Conservation (phyloP, 1,140 invertebrate species). For the Euura lappo region DNA sequence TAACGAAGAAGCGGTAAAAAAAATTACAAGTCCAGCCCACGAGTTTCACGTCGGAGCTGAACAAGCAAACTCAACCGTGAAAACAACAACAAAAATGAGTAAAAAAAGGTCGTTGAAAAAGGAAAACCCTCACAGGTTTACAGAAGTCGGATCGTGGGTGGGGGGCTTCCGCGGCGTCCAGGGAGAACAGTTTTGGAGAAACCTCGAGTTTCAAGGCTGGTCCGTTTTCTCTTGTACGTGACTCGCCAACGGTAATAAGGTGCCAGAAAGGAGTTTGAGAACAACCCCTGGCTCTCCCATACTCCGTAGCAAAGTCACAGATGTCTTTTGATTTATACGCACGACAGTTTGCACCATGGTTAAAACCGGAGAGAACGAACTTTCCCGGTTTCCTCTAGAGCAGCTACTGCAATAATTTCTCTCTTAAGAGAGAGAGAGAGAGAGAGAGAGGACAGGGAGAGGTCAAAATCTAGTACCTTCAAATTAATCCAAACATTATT, state of each 20-base stretch:
- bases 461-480: too few relatives aligned
- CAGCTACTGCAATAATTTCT: background rate
- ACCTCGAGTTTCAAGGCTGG: background rate
- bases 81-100: too few relatives aligned
- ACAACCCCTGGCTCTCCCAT: too few relatives aligned
- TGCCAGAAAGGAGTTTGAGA: background rate
- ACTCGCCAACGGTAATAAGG: background rate
- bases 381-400: background rate
- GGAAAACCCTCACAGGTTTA: too few relatives aligned
- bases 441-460: too few relatives aligned
- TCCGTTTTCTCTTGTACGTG: background rate
- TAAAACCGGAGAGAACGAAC: background rate
- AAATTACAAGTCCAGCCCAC: too few relatives aligned
- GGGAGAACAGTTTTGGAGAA: background rate
- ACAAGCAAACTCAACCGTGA: too few relatives aligned
- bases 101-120: too few relatives aligned
- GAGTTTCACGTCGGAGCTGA: too few relatives aligned
- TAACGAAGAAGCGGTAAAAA: too few relatives aligned
- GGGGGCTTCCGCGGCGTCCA: background rate
- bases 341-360: background rate
- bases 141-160: too few relatives aligned
- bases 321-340: constrained; percentile 5
- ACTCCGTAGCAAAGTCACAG: background rate
- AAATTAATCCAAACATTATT: too few relatives aligned
- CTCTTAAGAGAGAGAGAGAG: background rate